phyloP scores from a whole-genome alignment of 1,140 invertebrate species.

The Scaptomyza montana region DNA sequence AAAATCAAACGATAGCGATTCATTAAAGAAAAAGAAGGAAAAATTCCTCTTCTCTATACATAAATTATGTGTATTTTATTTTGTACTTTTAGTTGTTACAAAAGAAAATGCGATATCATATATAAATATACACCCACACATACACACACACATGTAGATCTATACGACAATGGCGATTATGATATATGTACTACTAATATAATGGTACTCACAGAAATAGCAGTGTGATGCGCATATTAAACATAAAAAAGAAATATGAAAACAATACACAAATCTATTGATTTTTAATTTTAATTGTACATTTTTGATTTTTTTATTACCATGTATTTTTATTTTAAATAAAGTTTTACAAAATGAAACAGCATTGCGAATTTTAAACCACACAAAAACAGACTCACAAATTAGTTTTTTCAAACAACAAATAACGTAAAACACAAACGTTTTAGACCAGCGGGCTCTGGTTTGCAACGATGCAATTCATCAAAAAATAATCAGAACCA shows the following conservation, averaged over 20 bases:
- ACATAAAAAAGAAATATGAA: slow-evolving; percentile 13
- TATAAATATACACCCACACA: slow-evolving; percentile 48
- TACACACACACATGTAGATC: slow-evolving; percentile 42
- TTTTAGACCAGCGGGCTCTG: slow-evolving; percentile 73
- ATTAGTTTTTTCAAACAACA: neutral
- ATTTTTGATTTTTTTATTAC: slow-evolving; percentile 80
- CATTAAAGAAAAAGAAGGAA: slow-evolving; percentile 35
- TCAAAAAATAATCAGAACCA: slow-evolving; percentile 15
- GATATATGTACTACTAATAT: slow-evolving; percentile 41
- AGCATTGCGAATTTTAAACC: slow-evolving; percentile 51
- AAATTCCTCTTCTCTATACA: slow-evolving; percentile 66
- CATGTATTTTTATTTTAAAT: slow-evolving; percentile 80
- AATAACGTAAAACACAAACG: slow-evolving; percentile 13
- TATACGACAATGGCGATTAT: slow-evolving; percentile 39
- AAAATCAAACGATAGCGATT: slow-evolving; percentile 37
- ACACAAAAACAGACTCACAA: slow-evolving; percentile 22
- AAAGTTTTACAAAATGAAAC: slow-evolving; percentile 76
- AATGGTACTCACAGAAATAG: slow-evolving; percentile 41
- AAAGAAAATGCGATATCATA: slow-evolving; percentile 54
- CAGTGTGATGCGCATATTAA: slow-evolving; percentile 57
- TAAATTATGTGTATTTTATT: slow-evolving; percentile 73
- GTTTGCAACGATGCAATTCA: slow-evolving; percentile 55
- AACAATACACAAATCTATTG: slow-evolving; percentile 68
- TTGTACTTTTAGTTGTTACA: slow-evolving; percentile 75
- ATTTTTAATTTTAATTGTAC: slow-evolving; percentile 79